Percentiles rank a stretch among this genome's conserved stretches.
Evolutionary conservation across 2,113 vertebrate genomes (phyloP).

Genomic region (Pelodiscus sinensis): DNA sequence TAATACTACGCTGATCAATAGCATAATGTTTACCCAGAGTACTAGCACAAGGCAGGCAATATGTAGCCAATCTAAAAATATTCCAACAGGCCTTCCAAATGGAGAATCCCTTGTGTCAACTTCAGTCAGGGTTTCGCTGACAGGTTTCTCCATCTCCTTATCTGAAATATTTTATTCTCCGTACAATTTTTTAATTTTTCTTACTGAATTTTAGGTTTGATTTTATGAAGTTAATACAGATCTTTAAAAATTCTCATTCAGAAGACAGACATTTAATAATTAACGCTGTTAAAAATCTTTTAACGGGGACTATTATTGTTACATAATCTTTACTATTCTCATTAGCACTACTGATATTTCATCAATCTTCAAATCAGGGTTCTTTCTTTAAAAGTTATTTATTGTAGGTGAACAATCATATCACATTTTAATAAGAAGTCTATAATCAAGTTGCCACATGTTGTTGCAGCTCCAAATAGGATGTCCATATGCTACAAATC

Average conservation of each 20-base stretch:
- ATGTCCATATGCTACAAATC: conserved; percentile 39
- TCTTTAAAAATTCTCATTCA: conserved; percentile 5
- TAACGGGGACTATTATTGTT: conserved; percentile 32
- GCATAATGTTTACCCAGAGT: not conserved
- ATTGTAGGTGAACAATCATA: conserved; percentile 57
- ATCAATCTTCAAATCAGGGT: conserved; percentile 59
- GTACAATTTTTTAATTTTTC: not conserved
- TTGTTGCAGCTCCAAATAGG: conserved; percentile 53
- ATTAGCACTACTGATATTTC: conserved; percentile 52
- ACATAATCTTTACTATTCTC: conserved; percentile 47
- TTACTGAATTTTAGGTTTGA: not conserved
- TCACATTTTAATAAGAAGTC: conserved; percentile 60
- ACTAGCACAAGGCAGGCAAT: not conserved
- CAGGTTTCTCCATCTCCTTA: not conserved
- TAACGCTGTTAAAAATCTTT: conserved; percentile 38
- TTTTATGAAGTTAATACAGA: conserved; percentile 18
- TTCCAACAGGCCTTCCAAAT: not conserved
- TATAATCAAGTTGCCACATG: conserved; percentile 62
- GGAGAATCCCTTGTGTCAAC: not conserved
- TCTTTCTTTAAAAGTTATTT: conserved; percentile 64
- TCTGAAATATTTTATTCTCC: not conserved
- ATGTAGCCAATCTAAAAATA: not conserved
- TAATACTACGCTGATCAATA: not conserved
- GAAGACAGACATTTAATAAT: conserved; percentile 44
- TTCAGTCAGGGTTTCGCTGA: not conserved